Conservation (phyloP, 2,888 invertebrate genomes). For the Ophion ellenae region DNA sequence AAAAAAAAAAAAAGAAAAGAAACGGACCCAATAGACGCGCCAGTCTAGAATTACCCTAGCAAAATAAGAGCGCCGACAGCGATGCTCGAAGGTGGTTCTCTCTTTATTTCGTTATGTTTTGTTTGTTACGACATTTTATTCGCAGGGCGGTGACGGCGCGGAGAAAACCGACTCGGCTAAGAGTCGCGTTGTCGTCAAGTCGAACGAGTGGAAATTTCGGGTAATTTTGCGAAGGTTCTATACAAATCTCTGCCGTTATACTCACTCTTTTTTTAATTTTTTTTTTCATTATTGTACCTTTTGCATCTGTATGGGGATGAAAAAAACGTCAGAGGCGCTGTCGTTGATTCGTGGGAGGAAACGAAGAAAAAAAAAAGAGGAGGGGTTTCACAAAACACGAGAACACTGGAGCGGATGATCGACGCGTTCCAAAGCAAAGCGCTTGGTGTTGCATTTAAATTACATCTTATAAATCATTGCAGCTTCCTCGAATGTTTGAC, state of each 20-base stretch:
- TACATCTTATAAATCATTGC: slow-evolving; percentile 35
- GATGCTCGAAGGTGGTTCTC: slow-evolving; percentile 31
- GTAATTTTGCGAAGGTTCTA: slow-evolving; percentile 84
- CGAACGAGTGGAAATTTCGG: slow-evolving; percentile 89
- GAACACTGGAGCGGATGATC: slow-evolving; percentile 18
- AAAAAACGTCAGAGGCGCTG: slow-evolving; percentile 25
- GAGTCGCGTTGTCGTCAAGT: slow-evolving; percentile 85
- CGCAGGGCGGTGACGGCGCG: slow-evolving; percentile 84
- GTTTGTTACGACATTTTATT: slow-evolving; percentile 75
- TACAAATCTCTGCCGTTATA: slow-evolving; percentile 63
- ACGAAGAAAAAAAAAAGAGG: slow-evolving; percentile 20
- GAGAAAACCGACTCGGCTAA: slow-evolving; percentile 85
- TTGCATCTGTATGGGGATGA: slow-evolving; percentile 62
- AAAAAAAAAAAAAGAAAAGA: neutral
- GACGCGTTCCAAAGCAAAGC: slow-evolving; percentile 22
- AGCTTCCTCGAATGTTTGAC: slow-evolving; percentile 17
- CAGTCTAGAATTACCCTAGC: neutral
- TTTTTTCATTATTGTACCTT: slow-evolving; percentile 73
- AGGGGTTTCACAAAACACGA: neutral
- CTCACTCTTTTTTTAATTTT: slow-evolving; percentile 71
- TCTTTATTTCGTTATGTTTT: slow-evolving; percentile 68
- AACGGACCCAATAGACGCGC: neutral
- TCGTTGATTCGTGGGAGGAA: slow-evolving; percentile 31
- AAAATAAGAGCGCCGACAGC: slow-evolving; percentile 1
- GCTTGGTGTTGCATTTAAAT: slow-evolving; percentile 29